Base-by-base conservation (phyloP, 2,888 invertebrate genomes). In the Digitonthophagus gazella region DNA sequence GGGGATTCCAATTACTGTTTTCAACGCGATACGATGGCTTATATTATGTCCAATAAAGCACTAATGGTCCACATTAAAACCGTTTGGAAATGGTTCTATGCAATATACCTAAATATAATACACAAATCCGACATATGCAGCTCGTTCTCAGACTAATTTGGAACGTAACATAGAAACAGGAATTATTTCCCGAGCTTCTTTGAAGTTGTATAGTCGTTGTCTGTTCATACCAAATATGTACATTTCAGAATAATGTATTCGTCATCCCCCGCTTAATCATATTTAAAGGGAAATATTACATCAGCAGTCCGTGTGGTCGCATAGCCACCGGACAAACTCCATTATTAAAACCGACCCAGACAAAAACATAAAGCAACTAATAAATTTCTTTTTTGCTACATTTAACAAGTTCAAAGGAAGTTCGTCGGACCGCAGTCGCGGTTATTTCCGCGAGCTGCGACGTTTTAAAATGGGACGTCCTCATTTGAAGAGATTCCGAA, bases 401-500 rank as follows among this genome's bases (percentile, higher is more conserved):
- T 66, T 69, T 69, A 69, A 69, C 68, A 69, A 69, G 68, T 69
- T 66, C 68, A 68, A 68, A 68, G 65, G 65, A 58, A 65, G 44
- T 44, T 55, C 61, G 61, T 61, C 61, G 20, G 28, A 44, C 8
- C 28, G 28, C 28, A 5, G 28, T 44, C 28, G 28, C 28, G 6
- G 6, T 44, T 44, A 44, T 44, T 44, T 44, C 28, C 28, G 28
- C 28, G 28, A 11, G 28, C 28, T 44, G 28, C 11, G 28, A 11
- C 11, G 6, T 5, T 44, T 44, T 44, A 44, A 44, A 44, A 44
- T 1, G 28, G 28, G 11, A 44, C 28, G 28, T 44, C 28, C 28
- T 44, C 28, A 44, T 44, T 44, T 44, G 28, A 44, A 11, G 28
- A 11, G 28, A 44, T 44, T 44, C 28, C 6, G 28, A 44, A 44